Base-by-base conservation (phyloP, 2,888 invertebrate genomes). In the Pyrocoelia pectoralis region DNA sequence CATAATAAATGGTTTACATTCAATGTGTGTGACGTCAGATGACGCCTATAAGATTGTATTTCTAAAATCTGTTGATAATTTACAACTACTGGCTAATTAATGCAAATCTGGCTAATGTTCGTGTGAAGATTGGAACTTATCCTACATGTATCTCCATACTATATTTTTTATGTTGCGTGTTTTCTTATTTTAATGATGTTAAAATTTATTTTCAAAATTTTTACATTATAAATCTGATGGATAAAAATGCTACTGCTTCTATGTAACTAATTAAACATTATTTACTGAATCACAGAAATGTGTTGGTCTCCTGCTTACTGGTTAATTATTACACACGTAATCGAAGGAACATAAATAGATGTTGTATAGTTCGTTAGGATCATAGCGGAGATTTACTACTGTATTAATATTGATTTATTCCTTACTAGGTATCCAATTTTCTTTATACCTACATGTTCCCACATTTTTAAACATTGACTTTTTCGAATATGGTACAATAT, bases 341-440 rank as follows among this genome's bases (percentile, higher is more conserved):
- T 71, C 67, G 67, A 68, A 63, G 50, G 62, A 71, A 72, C 71
- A 72, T 79, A 78, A 79, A 79, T 78, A 69, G 74, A 78, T 79
- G 79, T 79, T 68, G 75, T 71, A 73, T 79, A 77, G 75, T 77
- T 77, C 77, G 78, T 76, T 53, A 71, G 73, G 70, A 77, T 79
- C 79, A 78, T 77, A 79, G 77, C 71, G 72, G 75, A 63, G 76
- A 80, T 80, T 80, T 80, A 80, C 75, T 72, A 71, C 76, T 74
- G 77, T 79, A 76, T 80, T n/a, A 80, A 80, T 79, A 76, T 79
- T 78, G 80, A 79, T 80, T 80, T n/a, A n/a, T n/a, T n/a, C n/a
- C n/a, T n/a, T n/a, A n/a, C n/a, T 79, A 80, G 74, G 72, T 68
- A 71, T 56, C 60, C 8, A 4, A 33, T 33, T 33, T 8, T n/a